Evolutionary conservation across 1,140 invertebrate genomes (phyloP).

Genomic region (Hyposmocoma kahamanoa): DNA sequence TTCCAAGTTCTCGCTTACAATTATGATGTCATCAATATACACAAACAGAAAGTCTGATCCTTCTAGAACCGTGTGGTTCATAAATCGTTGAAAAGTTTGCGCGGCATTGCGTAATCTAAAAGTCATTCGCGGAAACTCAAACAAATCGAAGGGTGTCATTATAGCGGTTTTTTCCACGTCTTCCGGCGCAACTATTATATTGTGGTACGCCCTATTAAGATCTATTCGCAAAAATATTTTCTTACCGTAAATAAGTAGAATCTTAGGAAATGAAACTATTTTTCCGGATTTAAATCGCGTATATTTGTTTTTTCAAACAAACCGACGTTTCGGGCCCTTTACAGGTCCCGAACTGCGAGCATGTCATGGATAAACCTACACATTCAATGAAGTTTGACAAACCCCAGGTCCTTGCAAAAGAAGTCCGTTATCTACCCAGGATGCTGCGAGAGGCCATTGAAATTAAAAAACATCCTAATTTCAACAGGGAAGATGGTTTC

Average conservation of each 20-base stretch:
- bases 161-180: conserved; percentile 8
- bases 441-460: too few relatives aligned
- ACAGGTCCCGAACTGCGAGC: too few relatives aligned
- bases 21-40: conserved; percentile 50
- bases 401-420: too few relatives aligned
- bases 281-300: too few relatives aligned
- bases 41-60: conserved; percentile 21
- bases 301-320: too few relatives aligned
- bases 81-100: background rate
- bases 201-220: conserved; percentile 6
- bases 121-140: conserved; percentile 28
- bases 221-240: conserved; percentile 58
- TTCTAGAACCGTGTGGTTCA: background rate
- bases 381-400: too few relatives aligned
- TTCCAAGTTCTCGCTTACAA: conserved; percentile 26
- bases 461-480: too few relatives aligned
- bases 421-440: too few relatives aligned
- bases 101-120: background rate
- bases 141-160: conserved; percentile 1
- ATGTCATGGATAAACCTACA: too few relatives aligned
- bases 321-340: too few relatives aligned
- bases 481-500: too few relatives aligned
- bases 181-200: background rate
- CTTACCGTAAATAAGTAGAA: conserved; percentile 52
- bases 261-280: too few relatives aligned